Percentiles rank a stretch among this genome's conserved stretches.
These are phyloP conservation scores for Diplodus sargus DNA, from an alignment of 2,797 vertebrate species.

Conservation along the genomic window DNA sequence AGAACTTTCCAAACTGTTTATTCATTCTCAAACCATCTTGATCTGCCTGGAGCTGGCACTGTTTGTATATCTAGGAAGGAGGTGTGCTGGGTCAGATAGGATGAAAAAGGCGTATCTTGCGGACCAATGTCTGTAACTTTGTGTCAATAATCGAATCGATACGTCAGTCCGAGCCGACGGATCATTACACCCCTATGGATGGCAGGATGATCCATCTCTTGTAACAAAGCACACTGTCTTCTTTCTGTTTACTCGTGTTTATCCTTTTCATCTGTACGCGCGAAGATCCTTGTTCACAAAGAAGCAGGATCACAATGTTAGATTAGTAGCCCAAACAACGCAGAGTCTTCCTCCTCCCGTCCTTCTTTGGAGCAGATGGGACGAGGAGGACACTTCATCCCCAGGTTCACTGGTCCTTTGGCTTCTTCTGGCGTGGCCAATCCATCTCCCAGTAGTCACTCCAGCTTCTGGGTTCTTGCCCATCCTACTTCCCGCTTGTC, in stretches of 20 bases:
- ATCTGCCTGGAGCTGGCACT: too few species aligned
- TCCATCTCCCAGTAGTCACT: slow-evolving; percentile 73
- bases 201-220: background rate
- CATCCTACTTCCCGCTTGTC: slow-evolving; percentile 69
- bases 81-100: too few species aligned
- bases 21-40: too few species aligned
- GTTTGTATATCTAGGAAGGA: too few species aligned
- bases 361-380: slow-evolving; percentile 73
- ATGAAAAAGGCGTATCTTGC: too few species aligned
- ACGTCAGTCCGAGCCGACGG: too few species aligned
- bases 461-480: slow-evolving; percentile 69
- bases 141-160: too few species aligned
- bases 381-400: slow-evolving; percentile 72
- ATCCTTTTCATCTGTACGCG: background rate
- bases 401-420: slow-evolving; percentile 76
- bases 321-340: slow-evolving; percentile 21
- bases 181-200: too few species aligned
- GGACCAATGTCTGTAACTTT: too few species aligned
- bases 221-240: background rate
- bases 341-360: slow-evolving; percentile 28
- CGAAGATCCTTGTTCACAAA: slow-evolving; percentile 3
- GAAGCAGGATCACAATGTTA: slow-evolving; percentile 1
- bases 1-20: too few species aligned
- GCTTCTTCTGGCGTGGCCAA: slow-evolving; percentile 71
- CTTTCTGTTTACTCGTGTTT: background rate